A percentile compares a stretch with the other conserved stretches of the same genome.
phyloP scores from a whole-genome alignment of 2,797 vertebrate species.

The Sarcophilus harrisii region DNA sequence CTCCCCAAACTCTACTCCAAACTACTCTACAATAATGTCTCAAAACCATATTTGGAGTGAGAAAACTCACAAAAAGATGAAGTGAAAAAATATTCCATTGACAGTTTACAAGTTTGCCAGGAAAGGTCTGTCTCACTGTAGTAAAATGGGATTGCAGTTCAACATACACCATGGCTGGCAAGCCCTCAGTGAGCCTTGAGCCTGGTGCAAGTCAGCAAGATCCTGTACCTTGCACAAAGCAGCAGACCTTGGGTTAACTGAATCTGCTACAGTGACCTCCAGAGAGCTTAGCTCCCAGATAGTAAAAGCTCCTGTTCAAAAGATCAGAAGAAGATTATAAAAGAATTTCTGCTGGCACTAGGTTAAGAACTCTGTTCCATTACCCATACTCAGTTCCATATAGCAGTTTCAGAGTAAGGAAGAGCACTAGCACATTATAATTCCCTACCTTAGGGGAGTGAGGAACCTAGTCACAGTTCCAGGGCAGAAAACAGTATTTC shows the following conservation, averaged over 20 bases:
- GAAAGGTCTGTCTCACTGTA: neutral
- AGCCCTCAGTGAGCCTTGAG: neutral
- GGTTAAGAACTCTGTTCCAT: neutral
- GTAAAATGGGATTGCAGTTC: neutral
- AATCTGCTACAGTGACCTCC: neutral
- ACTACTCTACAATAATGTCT: neutral
- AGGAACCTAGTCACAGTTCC: neutral
- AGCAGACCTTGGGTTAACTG: neutral
- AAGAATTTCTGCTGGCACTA: neutral
- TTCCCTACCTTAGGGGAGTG: neutral
- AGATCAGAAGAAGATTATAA: neutral
- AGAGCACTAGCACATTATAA: neutral
- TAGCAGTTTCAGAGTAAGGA: neutral
- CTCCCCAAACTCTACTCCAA: neutral
- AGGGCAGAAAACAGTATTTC: neutral
- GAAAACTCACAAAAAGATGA: neutral
- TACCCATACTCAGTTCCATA: neutral
- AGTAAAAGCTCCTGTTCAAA: neutral
- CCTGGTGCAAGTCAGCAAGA: neutral
- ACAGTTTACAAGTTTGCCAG: neutral
- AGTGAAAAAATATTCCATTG: neutral
- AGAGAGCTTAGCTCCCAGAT: neutral
- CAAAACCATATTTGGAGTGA: neutral
- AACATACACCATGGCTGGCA: neutral
- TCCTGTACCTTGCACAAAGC: neutral